Base-by-base conservation (phyloP, 2,888 invertebrate genomes). In the Aspidapion aeneum region DNA sequence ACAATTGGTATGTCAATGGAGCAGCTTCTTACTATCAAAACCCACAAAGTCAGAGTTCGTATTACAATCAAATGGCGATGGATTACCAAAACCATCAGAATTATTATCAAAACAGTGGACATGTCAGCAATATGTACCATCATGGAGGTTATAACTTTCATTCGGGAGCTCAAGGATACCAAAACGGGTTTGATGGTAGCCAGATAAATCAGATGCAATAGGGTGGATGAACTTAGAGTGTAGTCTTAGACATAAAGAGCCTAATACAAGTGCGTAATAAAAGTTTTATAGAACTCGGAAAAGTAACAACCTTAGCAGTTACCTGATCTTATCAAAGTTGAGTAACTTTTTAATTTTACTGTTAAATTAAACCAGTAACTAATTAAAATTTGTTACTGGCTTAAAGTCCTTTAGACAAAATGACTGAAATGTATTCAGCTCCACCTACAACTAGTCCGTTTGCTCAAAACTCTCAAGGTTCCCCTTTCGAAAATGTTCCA, bases 381-480 rank as follows among this genome's bases (percentile, higher is more conserved):
- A n/a, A n/a, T n/a, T n/a, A n/a, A n/a, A n/a, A n/a, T n/a, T n/a
- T n/a, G n/a, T n/a, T n/a, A n/a, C n/a, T 52, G 52, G 19, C 19
- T 7, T 49, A 60, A 17, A 61, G 58, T 21, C 59, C 63, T 3
- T 22, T 67, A 2, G 67, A 67, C 16, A 65, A 65, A 52, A 59
- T 67, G 61, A 61, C 65, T 0, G 63, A 67, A 21, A 62, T 59
- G 20, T 67, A 60, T n/a, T 21, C 57, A 1, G 64, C 57, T n/a
- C 20, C 50, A 7, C 58, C 54, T 2, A 19, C 58, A 1, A 49
- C 54, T 2, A 62, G 62, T 20, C 62, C 62, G n/a, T 62, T 58
- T 20, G 20, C 54, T 3, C 62, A 57, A 21, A 62, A 18, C 22
- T 57, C 61, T 50, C 62, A 35, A 3, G 52, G 52, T 19, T 58